These are phyloP conservation scores for Drosophila planitibia DNA, from an alignment of 2,888 invertebrate species.

Conservation along the genomic window DNA sequence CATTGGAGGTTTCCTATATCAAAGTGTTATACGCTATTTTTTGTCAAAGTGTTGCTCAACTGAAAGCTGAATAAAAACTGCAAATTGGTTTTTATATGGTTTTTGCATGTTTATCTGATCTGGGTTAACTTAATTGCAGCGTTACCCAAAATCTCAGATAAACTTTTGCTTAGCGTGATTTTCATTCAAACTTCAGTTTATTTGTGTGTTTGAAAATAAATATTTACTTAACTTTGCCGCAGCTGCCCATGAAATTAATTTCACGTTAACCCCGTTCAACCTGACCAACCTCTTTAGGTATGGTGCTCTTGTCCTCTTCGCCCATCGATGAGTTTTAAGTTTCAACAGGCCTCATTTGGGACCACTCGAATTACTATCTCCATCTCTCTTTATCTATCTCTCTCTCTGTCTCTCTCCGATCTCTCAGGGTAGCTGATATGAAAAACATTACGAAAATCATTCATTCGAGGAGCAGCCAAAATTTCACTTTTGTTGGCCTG, in stretches of 20 bases:
- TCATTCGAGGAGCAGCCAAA: conserved; percentile 54
- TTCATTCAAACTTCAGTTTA: not conserved
- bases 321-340: conserved; percentile 48
- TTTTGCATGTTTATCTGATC: not conserved
- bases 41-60: not conserved
- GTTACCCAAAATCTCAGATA: not conserved
- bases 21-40: too few species aligned
- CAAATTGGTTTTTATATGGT: not conserved
- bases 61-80: not conserved
- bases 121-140: not conserved
- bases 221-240: not conserved
- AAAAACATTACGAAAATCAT: conserved; percentile 41
- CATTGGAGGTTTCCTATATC: not conserved
- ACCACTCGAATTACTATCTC: conserved; percentile 29
- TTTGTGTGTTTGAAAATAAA: not conserved
- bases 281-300: conserved; percentile 15
- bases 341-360: conserved; percentile 27
- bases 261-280: conserved; percentile 21
- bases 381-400: not conserved
- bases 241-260: conserved; percentile 38
- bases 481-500: conserved; percentile 69
- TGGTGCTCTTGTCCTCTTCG: not conserved
- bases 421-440: conserved; percentile 20
- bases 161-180: not conserved
- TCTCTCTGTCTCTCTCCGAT: not conserved